phyloP scores from a whole-genome alignment of 2,797 vertebrate species.

The Zonotrichia albicollis region DNA sequence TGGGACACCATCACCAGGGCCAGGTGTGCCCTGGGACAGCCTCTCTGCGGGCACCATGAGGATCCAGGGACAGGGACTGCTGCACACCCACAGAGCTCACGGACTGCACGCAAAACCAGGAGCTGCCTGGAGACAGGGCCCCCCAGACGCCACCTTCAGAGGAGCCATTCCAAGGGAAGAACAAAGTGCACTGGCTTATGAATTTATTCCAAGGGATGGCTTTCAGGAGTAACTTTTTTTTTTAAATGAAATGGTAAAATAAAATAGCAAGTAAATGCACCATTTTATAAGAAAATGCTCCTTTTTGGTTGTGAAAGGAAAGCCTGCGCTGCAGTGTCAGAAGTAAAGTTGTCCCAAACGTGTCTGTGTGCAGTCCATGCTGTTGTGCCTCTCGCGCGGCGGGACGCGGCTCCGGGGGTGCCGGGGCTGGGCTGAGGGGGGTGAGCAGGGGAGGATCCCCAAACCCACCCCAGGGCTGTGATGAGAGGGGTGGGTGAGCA shows the following conservation, averaged over 20 bases:
- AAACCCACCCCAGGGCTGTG: too few species aligned
- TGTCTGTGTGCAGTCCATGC: background rate
- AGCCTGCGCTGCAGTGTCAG: background rate
- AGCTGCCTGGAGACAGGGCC: background rate
- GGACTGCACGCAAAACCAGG: background rate
- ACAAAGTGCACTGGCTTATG: background rate
- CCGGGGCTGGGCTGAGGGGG: background rate
- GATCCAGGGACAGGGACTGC: background rate
- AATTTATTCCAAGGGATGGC: background rate
- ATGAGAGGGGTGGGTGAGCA: too few species aligned
- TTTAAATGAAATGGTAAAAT: background rate
- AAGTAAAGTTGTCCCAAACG: constrained; percentile 15
- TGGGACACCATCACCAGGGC: background rate
- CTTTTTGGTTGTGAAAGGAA: constrained; percentile 1
- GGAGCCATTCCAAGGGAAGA: background rate
- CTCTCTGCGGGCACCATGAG: background rate
- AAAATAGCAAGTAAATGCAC: background rate
- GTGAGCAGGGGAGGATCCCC: too few species aligned
- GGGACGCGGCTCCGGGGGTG: accelerated
- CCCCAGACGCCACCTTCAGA: background rate
- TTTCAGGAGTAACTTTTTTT: constrained; percentile 19
- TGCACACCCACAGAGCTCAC: background rate
- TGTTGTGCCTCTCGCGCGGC: background rate
- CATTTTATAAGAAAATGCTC: constrained; percentile 13
- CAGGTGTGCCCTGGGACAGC: background rate